Conservation (phyloP, 2,113 vertebrate genomes). For the Gallinago jamesoni region DNA sequence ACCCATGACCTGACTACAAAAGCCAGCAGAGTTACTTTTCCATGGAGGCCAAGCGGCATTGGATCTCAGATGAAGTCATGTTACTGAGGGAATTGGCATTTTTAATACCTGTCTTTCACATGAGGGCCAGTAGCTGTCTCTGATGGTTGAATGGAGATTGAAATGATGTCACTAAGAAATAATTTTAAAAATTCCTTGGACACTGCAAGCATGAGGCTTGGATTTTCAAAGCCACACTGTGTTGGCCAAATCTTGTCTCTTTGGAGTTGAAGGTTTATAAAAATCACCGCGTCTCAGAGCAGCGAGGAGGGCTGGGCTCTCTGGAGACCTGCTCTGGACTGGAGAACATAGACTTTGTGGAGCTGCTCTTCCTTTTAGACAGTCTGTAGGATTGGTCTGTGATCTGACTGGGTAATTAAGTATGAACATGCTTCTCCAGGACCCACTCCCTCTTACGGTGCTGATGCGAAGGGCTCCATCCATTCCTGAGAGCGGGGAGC, state of each 20-base stretch:
- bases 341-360: background rate
- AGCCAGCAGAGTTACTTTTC: background rate
- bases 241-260: background rate
- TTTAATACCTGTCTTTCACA: background rate
- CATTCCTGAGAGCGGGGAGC: background rate
- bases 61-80: background rate
- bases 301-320: background rate
- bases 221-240: background rate
- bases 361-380: background rate
- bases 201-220: background rate
- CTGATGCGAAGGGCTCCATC: background rate
- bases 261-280: background rate
- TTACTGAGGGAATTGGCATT: background rate
- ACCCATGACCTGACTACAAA: background rate
- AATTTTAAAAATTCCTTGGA: background rate
- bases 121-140: background rate
- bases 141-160: background rate
- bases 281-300: background rate
- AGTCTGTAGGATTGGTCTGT: background rate
- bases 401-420: background rate
- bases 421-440: background rate
- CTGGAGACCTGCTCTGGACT: background rate
- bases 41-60: background rate
- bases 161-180: background rate
- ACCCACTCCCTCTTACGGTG: background rate